A percentile compares a stretch with the other conserved stretches of the same genome.
phyloP scores from a whole-genome alignment of 2,113 vertebrate genomes.

The Ameiurus melas region DNA sequence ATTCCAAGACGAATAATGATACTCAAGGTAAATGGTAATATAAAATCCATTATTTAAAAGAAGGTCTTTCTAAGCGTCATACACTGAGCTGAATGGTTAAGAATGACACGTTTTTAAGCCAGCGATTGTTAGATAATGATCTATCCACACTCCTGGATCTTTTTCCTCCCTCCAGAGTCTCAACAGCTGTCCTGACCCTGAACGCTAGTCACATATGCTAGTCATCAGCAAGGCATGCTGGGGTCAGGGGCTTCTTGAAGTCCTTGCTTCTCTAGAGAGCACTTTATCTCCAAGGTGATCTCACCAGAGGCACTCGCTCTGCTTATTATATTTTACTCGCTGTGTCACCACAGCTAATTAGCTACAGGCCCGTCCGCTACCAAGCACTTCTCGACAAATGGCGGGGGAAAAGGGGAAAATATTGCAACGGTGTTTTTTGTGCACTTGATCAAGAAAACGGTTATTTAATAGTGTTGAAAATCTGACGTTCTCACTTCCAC shows the following conservation, averaged over 20 bases:
- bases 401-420: constrained; percentile 38
- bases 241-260: constrained; percentile 78
- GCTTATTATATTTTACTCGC: constrained; percentile 77
- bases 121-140: constrained; percentile 23
- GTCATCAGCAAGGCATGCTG: constrained; percentile 73
- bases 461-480: constrained; percentile 56
- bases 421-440: constrained; percentile 19
- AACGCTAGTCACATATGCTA: constrained; percentile 75
- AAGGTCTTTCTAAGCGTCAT: background rate
- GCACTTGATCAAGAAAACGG: constrained; percentile 49
- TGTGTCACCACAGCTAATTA: constrained; percentile 74
- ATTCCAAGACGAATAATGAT: constrained; percentile 6
- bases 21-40: background rate
- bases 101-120: constrained; percentile 11
- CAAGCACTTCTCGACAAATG: constrained; percentile 65
- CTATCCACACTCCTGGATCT: constrained; percentile 15
- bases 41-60: constrained; percentile 16
- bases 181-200: constrained; percentile 69
- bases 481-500: constrained; percentile 48
- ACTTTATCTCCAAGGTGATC: constrained; percentile 74
- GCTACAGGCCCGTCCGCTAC: constrained; percentile 72
- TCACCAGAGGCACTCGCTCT: constrained; percentile 68
- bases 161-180: constrained; percentile 6
- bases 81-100: constrained; percentile 43
- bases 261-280: constrained; percentile 67